Percentiles rank a stretch among this genome's conserved stretches.
Evolutionary conservation across 2,113 vertebrate genomes (phyloP).

Genomic region (Euleptes europaea): DNA sequence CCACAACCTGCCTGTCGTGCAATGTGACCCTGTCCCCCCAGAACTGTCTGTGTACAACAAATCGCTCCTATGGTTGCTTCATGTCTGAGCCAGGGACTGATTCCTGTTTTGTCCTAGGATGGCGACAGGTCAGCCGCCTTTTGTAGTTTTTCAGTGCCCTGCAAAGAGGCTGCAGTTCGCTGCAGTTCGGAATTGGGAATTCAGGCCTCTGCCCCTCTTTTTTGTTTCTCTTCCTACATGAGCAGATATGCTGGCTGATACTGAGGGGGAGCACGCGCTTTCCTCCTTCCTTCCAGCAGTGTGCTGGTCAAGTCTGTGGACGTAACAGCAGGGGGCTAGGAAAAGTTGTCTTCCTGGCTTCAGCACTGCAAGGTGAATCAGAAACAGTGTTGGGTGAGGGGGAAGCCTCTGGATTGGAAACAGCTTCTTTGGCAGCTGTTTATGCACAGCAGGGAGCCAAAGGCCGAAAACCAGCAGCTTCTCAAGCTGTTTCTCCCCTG

Average conservation of each 20-base stretch:
- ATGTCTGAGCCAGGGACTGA: not conserved
- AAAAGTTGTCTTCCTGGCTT: not conserved
- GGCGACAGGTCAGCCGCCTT: no score
- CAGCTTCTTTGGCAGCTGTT: constrained; percentile 4
- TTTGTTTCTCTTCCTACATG: not conserved
- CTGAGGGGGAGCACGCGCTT: not conserved
- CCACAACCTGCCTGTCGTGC: no score
- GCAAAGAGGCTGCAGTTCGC: not conserved
- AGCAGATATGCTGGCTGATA: not conserved
- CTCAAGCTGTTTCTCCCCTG: not conserved
- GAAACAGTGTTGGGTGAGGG: not conserved
- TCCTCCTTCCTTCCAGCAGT: not conserved
- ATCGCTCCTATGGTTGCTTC: not conserved
- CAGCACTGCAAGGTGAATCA: not conserved
- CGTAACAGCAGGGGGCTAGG: not conserved
- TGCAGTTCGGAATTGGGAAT: not conserved
- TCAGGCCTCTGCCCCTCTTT: not conserved
- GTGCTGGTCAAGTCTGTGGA: not conserved
- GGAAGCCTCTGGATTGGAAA: not conserved
- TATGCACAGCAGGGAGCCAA: constrained; percentile 5
- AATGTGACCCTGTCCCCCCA: no score
- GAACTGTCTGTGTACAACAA: not conserved
- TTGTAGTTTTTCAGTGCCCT: not conserved
- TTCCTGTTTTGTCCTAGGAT: not conserved
- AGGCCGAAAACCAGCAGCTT: not conserved